Evolutionary conservation across 2,888 invertebrate genomes (phyloP).

Genomic region (Parnassius glacialis): DNA sequence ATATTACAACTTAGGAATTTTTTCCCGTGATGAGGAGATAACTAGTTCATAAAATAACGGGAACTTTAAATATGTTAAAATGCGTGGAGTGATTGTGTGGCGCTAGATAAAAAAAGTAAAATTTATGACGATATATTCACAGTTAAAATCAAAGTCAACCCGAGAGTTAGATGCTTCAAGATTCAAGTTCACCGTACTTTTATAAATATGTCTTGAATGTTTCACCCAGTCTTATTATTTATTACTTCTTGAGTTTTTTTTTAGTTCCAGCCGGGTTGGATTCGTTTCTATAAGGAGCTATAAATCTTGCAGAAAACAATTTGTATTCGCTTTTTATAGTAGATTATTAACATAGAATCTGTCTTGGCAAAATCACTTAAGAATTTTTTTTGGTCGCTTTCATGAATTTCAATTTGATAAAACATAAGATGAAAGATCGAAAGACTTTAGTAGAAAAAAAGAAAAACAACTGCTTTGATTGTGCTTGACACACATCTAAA

Average conservation of each 20-base stretch:
- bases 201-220: conserved; percentile 15
- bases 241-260: conserved; percentile 23
- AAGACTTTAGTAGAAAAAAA: conserved; percentile 5
- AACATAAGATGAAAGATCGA: conserved; percentile 7
- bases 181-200: conserved; percentile 15
- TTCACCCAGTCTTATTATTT: conserved; percentile 21
- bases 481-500: background rate
- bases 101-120: no score
- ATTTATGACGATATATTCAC: background rate
- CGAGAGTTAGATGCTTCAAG: conserved; percentile 1
- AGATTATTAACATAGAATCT: conserved; percentile 26
- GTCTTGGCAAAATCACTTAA: conserved; percentile 25
- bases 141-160: background rate
- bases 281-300: conserved; percentile 17
- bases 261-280: conserved; percentile 17
- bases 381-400: conserved; percentile 22
- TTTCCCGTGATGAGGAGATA: no score
- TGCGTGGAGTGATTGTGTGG: no score
- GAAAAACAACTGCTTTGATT: conserved; percentile 4
- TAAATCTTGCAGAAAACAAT: conserved; percentile 26
- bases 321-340: conserved; percentile 20
- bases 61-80: no score
- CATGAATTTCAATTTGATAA: conserved; percentile 23
- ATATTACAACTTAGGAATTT: no score
- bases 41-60: no score